A percentile compares a stretch with the other conserved stretches of the same genome.
Evolutionary conservation across 2,888 invertebrate species (phyloP).

Genomic region (Molanna angustata): DNA sequence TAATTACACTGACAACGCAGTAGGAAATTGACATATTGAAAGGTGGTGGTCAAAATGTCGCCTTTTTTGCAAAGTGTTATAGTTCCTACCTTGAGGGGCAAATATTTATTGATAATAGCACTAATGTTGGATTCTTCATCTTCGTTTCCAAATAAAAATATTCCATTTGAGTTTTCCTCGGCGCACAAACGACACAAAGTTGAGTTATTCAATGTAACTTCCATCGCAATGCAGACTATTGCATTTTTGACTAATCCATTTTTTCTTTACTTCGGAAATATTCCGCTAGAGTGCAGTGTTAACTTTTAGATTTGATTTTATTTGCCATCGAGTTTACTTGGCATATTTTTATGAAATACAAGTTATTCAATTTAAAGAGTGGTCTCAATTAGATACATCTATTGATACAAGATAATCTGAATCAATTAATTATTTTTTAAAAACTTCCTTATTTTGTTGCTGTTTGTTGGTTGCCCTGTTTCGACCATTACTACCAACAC

Average conservation of each 20-base stretch:
- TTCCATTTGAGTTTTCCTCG: conserved; percentile 67
- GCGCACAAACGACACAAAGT: conserved; percentile 74
- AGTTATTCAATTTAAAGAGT: no score
- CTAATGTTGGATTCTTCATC: conserved; percentile 61
- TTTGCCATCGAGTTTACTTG: no score
- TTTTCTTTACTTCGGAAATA: background rate
- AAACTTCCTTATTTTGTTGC: no score
- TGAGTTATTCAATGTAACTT: conserved; percentile 60
- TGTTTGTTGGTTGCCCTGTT: conserved; percentile 7
- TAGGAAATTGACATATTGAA: conserved; percentile 31
- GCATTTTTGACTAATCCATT: background rate
- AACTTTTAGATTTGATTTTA: background rate
- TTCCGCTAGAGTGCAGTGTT: background rate
- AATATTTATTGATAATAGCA: conserved; percentile 67
- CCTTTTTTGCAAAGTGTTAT: conserved; percentile 36
- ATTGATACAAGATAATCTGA: no score
- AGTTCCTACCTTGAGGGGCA: conserved; percentile 67
- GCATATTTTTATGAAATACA: no score
- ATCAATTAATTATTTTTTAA: no score
- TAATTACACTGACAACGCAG: conserved; percentile 33
- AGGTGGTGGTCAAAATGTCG: conserved; percentile 37
- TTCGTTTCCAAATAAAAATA: conserved; percentile 58
- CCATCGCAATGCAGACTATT: conserved; percentile 10
- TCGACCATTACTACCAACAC: no score
- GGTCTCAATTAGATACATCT: no score